These are phyloP conservation scores for Laticauda laticaudata DNA, from an alignment of 2,113 vertebrate species.

Conservation along the genomic window DNA sequence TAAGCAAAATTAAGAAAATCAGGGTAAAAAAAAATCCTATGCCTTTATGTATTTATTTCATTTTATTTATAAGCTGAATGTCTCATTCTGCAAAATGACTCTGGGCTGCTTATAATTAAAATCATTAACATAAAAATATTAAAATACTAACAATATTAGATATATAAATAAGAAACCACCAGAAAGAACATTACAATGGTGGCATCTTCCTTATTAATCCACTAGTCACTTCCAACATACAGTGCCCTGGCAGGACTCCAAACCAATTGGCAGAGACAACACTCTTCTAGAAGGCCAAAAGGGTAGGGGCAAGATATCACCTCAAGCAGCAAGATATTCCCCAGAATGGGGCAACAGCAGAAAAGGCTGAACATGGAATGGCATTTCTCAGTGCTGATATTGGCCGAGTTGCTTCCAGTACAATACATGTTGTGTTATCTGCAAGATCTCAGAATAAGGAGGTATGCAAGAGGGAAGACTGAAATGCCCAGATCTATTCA, in stretches of 20 bases:
- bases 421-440: neutral
- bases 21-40: neutral
- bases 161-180: neutral
- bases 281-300: neutral
- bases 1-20: fast-evolving
- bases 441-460: neutral
- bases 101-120: neutral
- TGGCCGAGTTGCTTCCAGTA: neutral
- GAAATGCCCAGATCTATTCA: neutral
- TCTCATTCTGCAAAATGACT: neutral
- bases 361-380: neutral
- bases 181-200: neutral
- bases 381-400: neutral
- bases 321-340: neutral
- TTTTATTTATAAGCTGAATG: neutral
- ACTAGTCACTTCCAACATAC: neutral
- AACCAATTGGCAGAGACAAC: neutral
- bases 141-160: neutral
- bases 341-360: neutral
- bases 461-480: neutral
- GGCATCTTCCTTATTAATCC: neutral
- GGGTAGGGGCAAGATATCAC: neutral
- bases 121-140: neutral
- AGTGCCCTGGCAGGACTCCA: neutral
- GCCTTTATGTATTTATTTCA: neutral